Evolutionary conservation across 1,140 invertebrate species (phyloP).

Genomic region (Dendroctonus valens): DNA sequence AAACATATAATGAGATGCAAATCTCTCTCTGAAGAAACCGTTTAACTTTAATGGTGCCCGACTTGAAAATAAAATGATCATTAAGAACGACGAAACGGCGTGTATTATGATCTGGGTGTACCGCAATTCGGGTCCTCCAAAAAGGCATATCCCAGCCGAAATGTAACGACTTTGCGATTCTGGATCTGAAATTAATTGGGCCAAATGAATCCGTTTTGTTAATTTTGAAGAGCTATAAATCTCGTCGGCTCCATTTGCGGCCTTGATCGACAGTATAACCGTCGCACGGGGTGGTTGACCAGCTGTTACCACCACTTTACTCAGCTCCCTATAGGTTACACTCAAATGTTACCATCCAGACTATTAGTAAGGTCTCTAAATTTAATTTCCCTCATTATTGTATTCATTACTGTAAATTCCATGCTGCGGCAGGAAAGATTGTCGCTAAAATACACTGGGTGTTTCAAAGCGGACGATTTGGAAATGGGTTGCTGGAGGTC

Average conservation of each 20-base stretch:
- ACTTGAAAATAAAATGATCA: constrained; percentile 29
- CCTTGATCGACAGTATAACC: constrained; percentile 32
- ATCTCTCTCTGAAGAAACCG: constrained; percentile 4
- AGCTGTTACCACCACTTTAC: constrained; percentile 33
- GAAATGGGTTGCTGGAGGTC: too few species aligned
- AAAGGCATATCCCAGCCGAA: constrained; percentile 26
- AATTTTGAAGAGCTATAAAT: constrained; percentile 41
- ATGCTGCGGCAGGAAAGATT: too few species aligned
- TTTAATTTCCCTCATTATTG: constrained; percentile 17
- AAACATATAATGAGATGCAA: constrained; percentile 9
- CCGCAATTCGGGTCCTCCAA: constrained; percentile 32
- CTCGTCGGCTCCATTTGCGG: constrained; percentile 36
- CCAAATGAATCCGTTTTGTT: constrained; percentile 44
- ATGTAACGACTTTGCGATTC: constrained; percentile 33
- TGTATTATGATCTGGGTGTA: constrained; percentile 31
- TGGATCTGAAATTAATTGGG: constrained; percentile 43
- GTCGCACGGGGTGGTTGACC: constrained; percentile 25
- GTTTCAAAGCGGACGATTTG: neutral
- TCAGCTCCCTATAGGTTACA: constrained; percentile 27
- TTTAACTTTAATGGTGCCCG: constrained; percentile 20
- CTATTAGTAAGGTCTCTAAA: constrained; percentile 29
- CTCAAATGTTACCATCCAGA: constrained; percentile 18
- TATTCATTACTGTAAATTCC: neutral
- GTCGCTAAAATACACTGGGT: too few species aligned
- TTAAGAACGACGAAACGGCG: constrained; percentile 29